phyloP scores from a whole-genome alignment of 2,888 invertebrate genomes.

The Synergus japonicus region DNA sequence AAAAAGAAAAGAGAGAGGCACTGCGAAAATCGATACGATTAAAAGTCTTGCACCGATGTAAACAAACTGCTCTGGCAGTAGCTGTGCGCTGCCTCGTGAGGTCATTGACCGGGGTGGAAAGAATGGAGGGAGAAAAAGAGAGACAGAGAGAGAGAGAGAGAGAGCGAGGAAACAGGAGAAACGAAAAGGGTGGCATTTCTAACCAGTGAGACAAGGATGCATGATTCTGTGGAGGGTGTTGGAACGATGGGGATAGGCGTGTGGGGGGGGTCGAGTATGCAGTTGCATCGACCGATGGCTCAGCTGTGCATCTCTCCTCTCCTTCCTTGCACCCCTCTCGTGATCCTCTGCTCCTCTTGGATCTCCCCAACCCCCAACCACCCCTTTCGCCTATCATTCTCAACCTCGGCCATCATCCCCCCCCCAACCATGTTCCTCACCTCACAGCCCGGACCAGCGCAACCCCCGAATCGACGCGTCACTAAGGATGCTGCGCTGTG shows the following conservation, averaged over 20 bases:
- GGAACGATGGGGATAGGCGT: conserved; percentile 39
- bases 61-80: conserved; percentile 68
- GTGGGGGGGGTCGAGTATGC: conserved; percentile 54
- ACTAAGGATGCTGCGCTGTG: conserved; percentile 73
- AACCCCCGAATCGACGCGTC: conserved; percentile 71
- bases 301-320: conserved; percentile 70
- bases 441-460: conserved; percentile 74
- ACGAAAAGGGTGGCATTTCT: conserved; percentile 46
- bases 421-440: conserved; percentile 44
- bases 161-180: conserved; percentile 55
- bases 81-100: conserved; percentile 67
- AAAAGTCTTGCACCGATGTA: conserved; percentile 72
- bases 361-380: conserved; percentile 28
- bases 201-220: conserved; percentile 53
- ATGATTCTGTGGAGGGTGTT: conserved; percentile 41
- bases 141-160: conserved; percentile 30
- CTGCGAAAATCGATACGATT: conserved; percentile 68
- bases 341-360: not conserved
- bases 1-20: conserved; percentile 13
- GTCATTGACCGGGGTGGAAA: conserved; percentile 73
- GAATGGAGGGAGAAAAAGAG: conserved; percentile 41
- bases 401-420: conserved; percentile 46
- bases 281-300: conserved; percentile 73
- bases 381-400: conserved; percentile 17
- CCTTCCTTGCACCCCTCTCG: conserved; percentile 50